phyloP scores from a whole-genome alignment of 2,888 invertebrate species.

The Pachliopta kotzebuea region DNA sequence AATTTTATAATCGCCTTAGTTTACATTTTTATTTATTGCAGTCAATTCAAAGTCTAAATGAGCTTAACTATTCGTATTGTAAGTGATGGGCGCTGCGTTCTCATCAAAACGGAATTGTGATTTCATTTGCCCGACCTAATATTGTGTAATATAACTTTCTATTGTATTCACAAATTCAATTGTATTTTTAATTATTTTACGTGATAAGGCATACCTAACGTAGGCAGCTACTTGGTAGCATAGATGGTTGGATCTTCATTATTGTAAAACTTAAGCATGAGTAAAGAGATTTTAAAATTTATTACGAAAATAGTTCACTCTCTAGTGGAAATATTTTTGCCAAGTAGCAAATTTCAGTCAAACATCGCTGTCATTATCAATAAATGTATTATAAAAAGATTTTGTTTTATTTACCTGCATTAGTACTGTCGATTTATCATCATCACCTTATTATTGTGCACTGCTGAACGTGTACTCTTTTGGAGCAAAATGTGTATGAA shows the following conservation, averaged over 20 bases:
- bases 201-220: slow-evolving; percentile 56
- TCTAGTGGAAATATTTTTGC: slow-evolving; percentile 79
- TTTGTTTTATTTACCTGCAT: slow-evolving; percentile 38
- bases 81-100: slow-evolving; percentile 49
- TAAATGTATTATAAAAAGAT: slow-evolving; percentile 76
- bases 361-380: slow-evolving; percentile 80
- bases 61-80: slow-evolving; percentile 62
- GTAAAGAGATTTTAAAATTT: slow-evolving; percentile 77
- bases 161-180: slow-evolving; percentile 64
- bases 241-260: slow-evolving; percentile 68
- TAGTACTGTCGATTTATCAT: neutral
- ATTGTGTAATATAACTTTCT: slow-evolving; percentile 56
- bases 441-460: neutral
- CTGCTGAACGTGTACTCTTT: too few species aligned
- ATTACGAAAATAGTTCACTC: slow-evolving; percentile 73
- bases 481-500: too few species aligned
- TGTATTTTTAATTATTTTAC: slow-evolving; percentile 64
- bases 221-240: slow-evolving; percentile 73
- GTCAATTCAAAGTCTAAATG: slow-evolving; percentile 60
- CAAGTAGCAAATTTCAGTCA: slow-evolving; percentile 79
- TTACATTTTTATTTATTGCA: slow-evolving; percentile 71
- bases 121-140: slow-evolving; percentile 64
- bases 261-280: slow-evolving; percentile 65
- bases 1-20: slow-evolving; percentile 56
- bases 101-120: slow-evolving; percentile 44